Base-by-base conservation (phyloP, 1,140 invertebrate genomes). In the Coptotermes formosanus region DNA sequence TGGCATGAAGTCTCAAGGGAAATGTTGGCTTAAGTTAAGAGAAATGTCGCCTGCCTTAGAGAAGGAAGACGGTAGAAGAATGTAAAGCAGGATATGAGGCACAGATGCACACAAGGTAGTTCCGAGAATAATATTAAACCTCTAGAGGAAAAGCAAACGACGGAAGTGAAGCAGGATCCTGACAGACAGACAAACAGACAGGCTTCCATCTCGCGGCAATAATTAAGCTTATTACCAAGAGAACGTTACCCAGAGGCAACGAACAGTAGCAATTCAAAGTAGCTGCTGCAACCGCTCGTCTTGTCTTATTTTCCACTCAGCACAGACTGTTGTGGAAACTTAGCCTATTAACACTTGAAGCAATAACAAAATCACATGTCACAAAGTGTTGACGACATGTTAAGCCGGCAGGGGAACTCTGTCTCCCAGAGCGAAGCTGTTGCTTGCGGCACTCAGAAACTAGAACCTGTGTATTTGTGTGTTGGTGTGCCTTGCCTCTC, bases 121-220 rank as follows among this genome's bases (percentile, higher is more conserved):
- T 75, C 6, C 9, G 64, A 75, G 64, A 75, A 75, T 64, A 64
- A 64, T 75, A 75, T 75, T 75, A 75, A 75, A 75, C 64, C 64
- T 75, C 64, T 30, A 2, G 64, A 75, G 64, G 52, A 55, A 55
- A 55, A 55, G 52, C 52, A 55, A 75, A 25, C 25, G 25, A 75
- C 25, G 64, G 64, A 75, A 12, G 64, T 1, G 19, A 55, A 75
- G 64, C 64, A 75, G n/a, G 25, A n/a, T 64, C 59, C 59, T 64
- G 59, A 75, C 64, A 30, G 64, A 69, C 64, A 69, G 64, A 75
- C 64, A 75, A 25, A 75, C 25, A 75, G 64, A 75, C 64, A 75
- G 64, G 25, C 64, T 75, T 75, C 64, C 64, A 75, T 75, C 64
- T 75, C 64, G n/a, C 64, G 64, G 64, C 64, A 75, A 75, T 75